Evolutionary conservation across 1,140 invertebrate genomes (phyloP), one percentile per base, ranked within the genome.

Genomic region (Tachypleus tridentatus): DNA sequence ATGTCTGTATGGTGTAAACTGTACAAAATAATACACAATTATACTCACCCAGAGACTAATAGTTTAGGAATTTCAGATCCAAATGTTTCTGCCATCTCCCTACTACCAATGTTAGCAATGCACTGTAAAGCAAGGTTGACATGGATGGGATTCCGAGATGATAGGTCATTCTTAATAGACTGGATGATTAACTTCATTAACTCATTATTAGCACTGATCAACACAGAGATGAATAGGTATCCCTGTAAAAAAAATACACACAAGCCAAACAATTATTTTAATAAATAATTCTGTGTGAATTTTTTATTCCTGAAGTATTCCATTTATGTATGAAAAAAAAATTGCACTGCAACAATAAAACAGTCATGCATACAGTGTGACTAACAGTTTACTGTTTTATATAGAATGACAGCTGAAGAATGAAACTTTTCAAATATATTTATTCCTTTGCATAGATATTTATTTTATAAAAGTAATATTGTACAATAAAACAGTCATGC

Each of bases 71-170:
- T 97, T 77, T 99, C 97, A 72, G 89, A 89, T 51, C 91, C 90
- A 81, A 99, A 98, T 49, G 93, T 93, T 77, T 99, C 97, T 29
- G 95, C 96, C 97, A 99, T 99, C 77, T 99, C 97, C 75, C 93
- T 89, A 74, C 92, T 97, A 49, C 97, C 97, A 79, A 99, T 98
- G 79, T 99, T 99, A 10, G 97, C 96, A 73, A 99, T 98, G 78
- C 97, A 99, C 80, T 99, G 97, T 62, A 99, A 82, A n/a, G 97
- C 96, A 69, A 99, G 83, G 80, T 97, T 98, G 11, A 99, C 94
- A 76, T 98, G 95, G 72, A 98, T 92, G 11, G 97, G 96, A 81
- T 99, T 99, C 66, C 95, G 81, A 61, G 93, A 97, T 70, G 86
- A 84, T 71, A 99, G 81, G 81, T 99, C 97, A 83, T 99, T 98